These are phyloP conservation scores for Probosciger aterrimus DNA, from an alignment of 2,113 vertebrate species.

Conservation along the genomic window DNA sequence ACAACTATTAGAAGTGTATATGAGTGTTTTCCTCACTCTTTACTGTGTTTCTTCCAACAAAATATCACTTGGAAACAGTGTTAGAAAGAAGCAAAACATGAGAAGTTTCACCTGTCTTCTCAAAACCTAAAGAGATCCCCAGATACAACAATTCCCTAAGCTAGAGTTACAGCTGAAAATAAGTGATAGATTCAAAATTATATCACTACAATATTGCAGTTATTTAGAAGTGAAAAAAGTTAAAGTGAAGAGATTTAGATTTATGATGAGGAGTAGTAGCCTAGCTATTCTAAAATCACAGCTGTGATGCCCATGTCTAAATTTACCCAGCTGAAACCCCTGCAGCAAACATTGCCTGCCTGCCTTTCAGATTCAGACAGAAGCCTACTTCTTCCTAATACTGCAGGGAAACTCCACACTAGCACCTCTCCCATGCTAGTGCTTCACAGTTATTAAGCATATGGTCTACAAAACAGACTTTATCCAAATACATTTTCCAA, in stretches of 20 bases:
- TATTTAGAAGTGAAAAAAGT: not conserved
- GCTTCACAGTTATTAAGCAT: not conserved
- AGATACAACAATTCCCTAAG: not conserved
- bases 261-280: not conserved
- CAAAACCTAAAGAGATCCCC: not conserved
- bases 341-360: not conserved
- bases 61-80: not conserved
- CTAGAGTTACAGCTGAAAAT: not conserved
- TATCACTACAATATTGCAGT: not conserved
- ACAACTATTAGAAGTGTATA: not conserved
- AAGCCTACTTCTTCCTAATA: not conserved
- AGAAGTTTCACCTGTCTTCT: not conserved
- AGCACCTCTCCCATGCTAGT: not conserved
- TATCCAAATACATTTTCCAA: not conserved
- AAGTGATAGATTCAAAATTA: not conserved
- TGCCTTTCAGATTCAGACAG: not conserved
- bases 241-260: not conserved
- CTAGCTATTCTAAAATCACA: slow-evolving; percentile 5
- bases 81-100: not conserved
- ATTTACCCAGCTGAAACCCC: not conserved
- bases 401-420: not conserved
- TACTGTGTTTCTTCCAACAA: not conserved
- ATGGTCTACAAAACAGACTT: not conserved
- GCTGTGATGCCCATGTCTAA: slow-evolving; percentile 1
- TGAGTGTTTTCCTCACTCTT: not conserved